phyloP scores from a whole-genome alignment of 2,797 vertebrate genomes.

The Poecile montanus region DNA sequence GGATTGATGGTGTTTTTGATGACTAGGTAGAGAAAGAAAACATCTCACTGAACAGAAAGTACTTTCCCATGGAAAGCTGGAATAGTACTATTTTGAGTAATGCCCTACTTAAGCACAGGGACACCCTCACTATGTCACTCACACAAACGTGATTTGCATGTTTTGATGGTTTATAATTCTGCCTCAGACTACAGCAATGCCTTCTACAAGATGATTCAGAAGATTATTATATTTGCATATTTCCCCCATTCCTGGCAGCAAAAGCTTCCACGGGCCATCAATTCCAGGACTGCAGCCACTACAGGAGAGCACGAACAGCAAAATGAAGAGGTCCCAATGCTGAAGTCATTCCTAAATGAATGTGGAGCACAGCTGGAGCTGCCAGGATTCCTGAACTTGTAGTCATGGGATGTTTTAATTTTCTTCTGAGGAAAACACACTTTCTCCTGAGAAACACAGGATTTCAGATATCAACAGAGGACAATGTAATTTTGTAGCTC shows the following conservation, averaged over 20 bases:
- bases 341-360: background rate
- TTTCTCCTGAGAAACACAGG: background rate
- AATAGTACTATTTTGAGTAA: slow-evolving; percentile 68
- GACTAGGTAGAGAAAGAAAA: slow-evolving; percentile 68
- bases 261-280: background rate
- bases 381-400: background rate
- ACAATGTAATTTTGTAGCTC: background rate
- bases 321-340: background rate
- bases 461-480: background rate
- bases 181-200: background rate
- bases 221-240: slow-evolving; percentile 19
- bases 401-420: background rate
- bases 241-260: background rate
- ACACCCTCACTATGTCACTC: slow-evolving; percentile 65
- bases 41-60: slow-evolving; percentile 66
- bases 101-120: slow-evolving; percentile 63
- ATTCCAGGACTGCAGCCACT: background rate
- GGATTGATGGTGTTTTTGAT: slow-evolving; percentile 63
- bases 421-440: background rate
- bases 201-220: slow-evolving; percentile 32
- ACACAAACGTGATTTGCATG: slow-evolving; percentile 41
- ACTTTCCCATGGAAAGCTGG: slow-evolving; percentile 68
- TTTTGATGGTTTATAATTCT: slow-evolving; percentile 11
- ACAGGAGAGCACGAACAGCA: background rate
- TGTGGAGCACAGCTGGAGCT: background rate